These are phyloP conservation scores for Tetragnatha versicolor DNA, from an alignment of 1,140 invertebrate species.

Conservation along the genomic window DNA sequence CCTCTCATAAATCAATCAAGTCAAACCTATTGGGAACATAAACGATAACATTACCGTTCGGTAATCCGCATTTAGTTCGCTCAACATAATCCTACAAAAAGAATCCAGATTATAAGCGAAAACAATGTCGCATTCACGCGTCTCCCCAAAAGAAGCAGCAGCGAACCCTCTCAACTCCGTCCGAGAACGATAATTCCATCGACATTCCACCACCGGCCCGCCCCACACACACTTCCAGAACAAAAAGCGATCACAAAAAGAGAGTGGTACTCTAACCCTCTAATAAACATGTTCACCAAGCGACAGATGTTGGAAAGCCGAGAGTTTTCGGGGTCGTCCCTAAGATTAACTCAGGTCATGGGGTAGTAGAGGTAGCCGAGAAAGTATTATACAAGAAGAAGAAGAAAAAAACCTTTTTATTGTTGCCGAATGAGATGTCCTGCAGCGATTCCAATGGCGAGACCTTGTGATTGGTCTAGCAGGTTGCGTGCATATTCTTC, in stretches of 20 bases:
- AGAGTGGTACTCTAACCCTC: constrained; percentile 23
- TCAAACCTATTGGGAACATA: no score
- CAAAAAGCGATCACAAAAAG: constrained; percentile 3
- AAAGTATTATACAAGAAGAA: constrained; percentile 2
- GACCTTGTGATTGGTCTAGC: constrained; percentile 28
- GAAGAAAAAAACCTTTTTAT: constrained; percentile 21
- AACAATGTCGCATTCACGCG: no score
- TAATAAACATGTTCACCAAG: constrained; percentile 42
- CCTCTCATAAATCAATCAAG: no score
- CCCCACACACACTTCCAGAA: not conserved
- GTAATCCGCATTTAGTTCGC: no score
- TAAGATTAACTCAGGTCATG: constrained; percentile 45
- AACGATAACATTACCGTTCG: no score
- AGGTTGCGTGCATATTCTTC: constrained; percentile 40
- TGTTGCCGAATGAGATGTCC: constrained; percentile 49
- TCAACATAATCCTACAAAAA: no score
- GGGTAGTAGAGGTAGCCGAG: constrained; percentile 27
- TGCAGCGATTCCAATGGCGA: constrained; percentile 22
- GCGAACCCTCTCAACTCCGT: not conserved
- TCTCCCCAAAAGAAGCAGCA: no score
- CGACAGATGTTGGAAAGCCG: constrained; percentile 53
- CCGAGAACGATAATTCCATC: not conserved
- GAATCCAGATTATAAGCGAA: no score
- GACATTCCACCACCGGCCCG: not conserved
- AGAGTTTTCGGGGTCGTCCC: constrained; percentile 13